Percentiles rank a stretch among this genome's conserved stretches.
Conservation (phyloP, 2,797 vertebrate genomes). For the Gymnothorax reevesii region DNA sequence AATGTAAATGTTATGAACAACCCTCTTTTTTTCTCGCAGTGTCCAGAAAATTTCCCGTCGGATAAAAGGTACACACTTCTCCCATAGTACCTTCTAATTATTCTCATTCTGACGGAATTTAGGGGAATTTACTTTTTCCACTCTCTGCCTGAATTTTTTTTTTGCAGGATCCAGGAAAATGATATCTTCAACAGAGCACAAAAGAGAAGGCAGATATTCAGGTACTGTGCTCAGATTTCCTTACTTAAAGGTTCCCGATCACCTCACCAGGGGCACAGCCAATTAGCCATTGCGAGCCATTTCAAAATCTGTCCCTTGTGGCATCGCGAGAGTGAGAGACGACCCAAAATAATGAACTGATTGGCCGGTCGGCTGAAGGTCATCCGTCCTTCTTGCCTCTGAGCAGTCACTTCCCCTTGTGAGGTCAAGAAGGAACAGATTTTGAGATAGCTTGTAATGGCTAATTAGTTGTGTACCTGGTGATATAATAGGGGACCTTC, state of each 20-base stretch:
- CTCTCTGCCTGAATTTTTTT: not conserved
- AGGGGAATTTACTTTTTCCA: not conserved
- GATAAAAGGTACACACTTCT: slow-evolving; percentile 80
- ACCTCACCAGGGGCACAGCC: too few relatives aligned
- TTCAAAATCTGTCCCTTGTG: too few relatives aligned
- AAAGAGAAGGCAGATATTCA: slow-evolving; percentile 96
- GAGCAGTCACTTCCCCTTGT: too few relatives aligned
- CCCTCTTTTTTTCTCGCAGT: slow-evolving; percentile 46
- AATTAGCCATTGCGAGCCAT: too few relatives aligned
- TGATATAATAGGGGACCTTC: too few relatives aligned
- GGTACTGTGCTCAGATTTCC: slow-evolving; percentile 55
- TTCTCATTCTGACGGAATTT: not conserved
- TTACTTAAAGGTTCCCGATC: not conserved
- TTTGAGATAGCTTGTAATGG: too few relatives aligned
- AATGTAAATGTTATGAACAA: slow-evolving; percentile 19
- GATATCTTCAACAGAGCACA: slow-evolving; percentile 86
- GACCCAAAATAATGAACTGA: too few relatives aligned
- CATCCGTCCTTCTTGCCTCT: too few relatives aligned
- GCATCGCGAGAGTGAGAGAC: too few relatives aligned
- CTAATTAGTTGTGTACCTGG: too few relatives aligned
- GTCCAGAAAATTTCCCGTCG: slow-evolving; percentile 77
- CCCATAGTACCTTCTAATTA: not conserved
- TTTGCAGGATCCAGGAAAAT: slow-evolving; percentile 87
- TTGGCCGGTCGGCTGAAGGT: too few relatives aligned
- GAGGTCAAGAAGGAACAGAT: too few relatives aligned